phyloP scores from a whole-genome alignment of 2,113 vertebrate species.

The Forbesichthys agassizii region DNA sequence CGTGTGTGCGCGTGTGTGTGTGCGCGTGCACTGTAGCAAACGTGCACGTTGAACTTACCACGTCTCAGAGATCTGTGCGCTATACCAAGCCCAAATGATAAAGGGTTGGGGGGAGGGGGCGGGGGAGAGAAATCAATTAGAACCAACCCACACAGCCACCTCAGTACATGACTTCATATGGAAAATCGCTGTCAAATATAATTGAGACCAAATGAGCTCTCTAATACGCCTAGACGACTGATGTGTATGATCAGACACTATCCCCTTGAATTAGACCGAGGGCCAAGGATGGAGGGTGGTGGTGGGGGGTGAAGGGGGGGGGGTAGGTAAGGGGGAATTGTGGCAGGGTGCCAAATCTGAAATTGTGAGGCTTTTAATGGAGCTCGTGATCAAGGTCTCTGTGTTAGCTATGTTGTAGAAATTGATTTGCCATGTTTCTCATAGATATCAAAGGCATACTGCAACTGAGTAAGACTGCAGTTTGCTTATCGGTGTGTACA shows the following conservation, averaged over 20 bases:
- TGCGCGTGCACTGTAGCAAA: conserved; percentile 36
- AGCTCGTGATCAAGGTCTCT: conserved; percentile 47
- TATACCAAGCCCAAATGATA: conserved; percentile 70
- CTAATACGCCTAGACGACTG: conserved; percentile 10
- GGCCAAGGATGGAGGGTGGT: no score
- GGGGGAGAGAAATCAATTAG: conserved; percentile 24
- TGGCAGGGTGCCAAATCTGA: conserved; percentile 41
- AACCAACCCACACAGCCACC: conserved; percentile 11
- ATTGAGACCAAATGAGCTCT: conserved; percentile 28
- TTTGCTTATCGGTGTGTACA: conserved; percentile 4
- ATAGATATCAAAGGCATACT: conserved; percentile 52
- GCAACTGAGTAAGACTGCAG: conserved; percentile 15
- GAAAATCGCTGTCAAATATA: background rate
- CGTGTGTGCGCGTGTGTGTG: conserved; percentile 43
- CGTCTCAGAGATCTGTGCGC: conserved; percentile 76
- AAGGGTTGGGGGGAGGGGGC: conserved; percentile 23
- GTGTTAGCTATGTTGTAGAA: conserved; percentile 51
- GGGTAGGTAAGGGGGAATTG: background rate
- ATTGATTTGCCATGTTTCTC: conserved; percentile 58
- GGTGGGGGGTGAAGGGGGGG: no score
- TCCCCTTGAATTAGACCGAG: conserved; percentile 5
- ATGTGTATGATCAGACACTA: conserved; percentile 17
- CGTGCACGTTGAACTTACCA: conserved; percentile 68
- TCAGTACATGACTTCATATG: conserved; percentile 17
- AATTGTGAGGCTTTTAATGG: conserved; percentile 43